Conservation (phyloP, 2,797 vertebrate species). For the Pseudocheirus occidentalis region DNA sequence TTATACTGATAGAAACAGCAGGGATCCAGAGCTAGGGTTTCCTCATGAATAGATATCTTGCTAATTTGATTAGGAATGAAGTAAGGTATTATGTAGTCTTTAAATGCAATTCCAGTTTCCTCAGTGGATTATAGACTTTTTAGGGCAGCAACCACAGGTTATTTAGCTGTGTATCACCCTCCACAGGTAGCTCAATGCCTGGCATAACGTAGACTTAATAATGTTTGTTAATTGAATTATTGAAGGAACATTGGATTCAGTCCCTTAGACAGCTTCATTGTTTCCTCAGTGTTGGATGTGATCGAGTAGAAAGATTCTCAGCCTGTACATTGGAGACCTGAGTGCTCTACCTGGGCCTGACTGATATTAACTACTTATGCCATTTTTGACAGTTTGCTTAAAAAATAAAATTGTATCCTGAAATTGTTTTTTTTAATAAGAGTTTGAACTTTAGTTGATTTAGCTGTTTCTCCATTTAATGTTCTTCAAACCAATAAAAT, state of each 20-base stretch:
- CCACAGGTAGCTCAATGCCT: too few species aligned
- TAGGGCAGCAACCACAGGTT: not conserved
- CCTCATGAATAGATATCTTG: not conserved
- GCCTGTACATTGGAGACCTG: not conserved
- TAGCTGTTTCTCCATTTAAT: slow-evolving; percentile 7
- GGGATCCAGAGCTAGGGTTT: not conserved
- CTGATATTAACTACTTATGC: not conserved
- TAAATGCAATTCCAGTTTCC: not conserved
- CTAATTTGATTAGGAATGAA: not conserved
- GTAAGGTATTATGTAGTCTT: not conserved
- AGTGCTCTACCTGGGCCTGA: not conserved
- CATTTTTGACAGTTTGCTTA: not conserved
- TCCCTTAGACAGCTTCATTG: not conserved
- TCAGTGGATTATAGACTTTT: not conserved
- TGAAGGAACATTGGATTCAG: not conserved
- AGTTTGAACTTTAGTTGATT: not conserved
- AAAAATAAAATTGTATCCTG: slow-evolving; percentile 14
- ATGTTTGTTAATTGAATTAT: not conserved
- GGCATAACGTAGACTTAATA: not conserved
- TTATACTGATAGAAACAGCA: not conserved
- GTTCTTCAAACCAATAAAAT: not conserved
- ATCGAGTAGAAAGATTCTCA: not conserved
- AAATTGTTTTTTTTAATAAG: not conserved
- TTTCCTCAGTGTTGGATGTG: not conserved
- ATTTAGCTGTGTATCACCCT: not conserved